Base-by-base conservation (phyloP, 2,113 vertebrate species). In the Marmota monax region DNA sequence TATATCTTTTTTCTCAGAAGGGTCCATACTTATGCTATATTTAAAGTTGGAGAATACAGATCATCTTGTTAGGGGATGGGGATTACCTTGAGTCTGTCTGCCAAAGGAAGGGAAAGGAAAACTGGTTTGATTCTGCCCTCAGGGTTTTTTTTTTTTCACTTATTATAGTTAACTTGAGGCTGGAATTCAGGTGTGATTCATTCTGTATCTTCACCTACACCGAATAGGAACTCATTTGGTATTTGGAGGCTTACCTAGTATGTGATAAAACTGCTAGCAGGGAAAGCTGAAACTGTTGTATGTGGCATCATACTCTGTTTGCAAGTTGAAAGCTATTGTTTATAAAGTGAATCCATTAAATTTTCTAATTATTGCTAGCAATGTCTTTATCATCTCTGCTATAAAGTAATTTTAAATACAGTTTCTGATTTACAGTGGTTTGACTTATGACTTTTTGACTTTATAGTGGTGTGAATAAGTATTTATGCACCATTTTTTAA, bases 361-460 rank as follows among this genome's bases (percentile, higher is more conserved):
- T 72, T 65, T 72, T n/a, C 45, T 92, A 83, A n/a, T 84, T 88
- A 72, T 95, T 90, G 10, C 72, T 87, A 87, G 22, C 37, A 79
- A 16, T 74, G 65, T 95, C 17, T 67, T 88, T 89, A 76, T 45
- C 23, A 72, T 67, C 10, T 72, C 22, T 87, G 13, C n/a, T 25
- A 76, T 53, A n/a, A 88, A 90, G 79, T 84, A 73, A 83, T 78
- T 93, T 83, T 88, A 73, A 93, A 79, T 79, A 72, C 13, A 48
- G 11, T 63, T 17, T 92, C 23, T 76, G 32, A 51, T 17, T 58
- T 58, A 58, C 6, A n/a, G 39, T 22, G 56, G 39, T 20, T 37
- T 74, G 32, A 63, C 39, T 92, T 92, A 84, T 0, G 39, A 16
- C 18, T 51, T 63, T 76, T 84, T 48, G 4, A 34, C 80, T 76